Evolutionary conservation across 1,140 invertebrate species (phyloP).

Genomic region (Drosophila burlai): DNA sequence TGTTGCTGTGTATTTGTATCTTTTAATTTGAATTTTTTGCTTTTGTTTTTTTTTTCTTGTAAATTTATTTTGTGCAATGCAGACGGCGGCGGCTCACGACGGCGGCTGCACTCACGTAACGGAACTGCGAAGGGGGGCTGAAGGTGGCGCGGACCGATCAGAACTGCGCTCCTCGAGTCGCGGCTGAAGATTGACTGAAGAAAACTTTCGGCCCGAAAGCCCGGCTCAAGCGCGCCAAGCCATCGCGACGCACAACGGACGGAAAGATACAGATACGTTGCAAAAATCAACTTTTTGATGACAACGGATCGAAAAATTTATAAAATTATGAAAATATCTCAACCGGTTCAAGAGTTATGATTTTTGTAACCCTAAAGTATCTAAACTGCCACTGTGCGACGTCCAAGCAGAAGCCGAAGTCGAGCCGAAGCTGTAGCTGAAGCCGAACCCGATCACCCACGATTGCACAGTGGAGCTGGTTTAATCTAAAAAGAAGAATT

Average conservation of each 20-base stretch:
- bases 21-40: slow-evolving; percentile 15
- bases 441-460: slow-evolving; percentile 1
- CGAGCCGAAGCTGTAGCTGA: background rate
- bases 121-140: slow-evolving; percentile 31
- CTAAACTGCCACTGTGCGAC: background rate
- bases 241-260: background rate
- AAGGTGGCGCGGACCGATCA: slow-evolving; percentile 22
- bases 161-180: slow-evolving; percentile 45
- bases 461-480: slow-evolving; percentile 6
- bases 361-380: too few relatives aligned
- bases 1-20: slow-evolving; percentile 38
- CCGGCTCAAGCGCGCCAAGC: background rate
- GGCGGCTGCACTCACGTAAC: slow-evolving; percentile 52
- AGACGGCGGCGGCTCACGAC: slow-evolving; percentile 11
- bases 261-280: too few relatives aligned
- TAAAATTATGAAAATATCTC: too few relatives aligned
- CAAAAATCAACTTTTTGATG: too few relatives aligned
- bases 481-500: too few relatives aligned
- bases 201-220: slow-evolving; percentile 11
- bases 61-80: slow-evolving; percentile 28
- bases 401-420: background rate
- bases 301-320: too few relatives aligned
- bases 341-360: too few relatives aligned
- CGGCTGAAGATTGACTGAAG: slow-evolving; percentile 67
- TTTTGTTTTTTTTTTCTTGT: slow-evolving; percentile 4